These are phyloP conservation scores for Enoplolaimus lenunculus DNA, from an alignment of 2,888 invertebrate species.

Conservation along the genomic window DNA sequence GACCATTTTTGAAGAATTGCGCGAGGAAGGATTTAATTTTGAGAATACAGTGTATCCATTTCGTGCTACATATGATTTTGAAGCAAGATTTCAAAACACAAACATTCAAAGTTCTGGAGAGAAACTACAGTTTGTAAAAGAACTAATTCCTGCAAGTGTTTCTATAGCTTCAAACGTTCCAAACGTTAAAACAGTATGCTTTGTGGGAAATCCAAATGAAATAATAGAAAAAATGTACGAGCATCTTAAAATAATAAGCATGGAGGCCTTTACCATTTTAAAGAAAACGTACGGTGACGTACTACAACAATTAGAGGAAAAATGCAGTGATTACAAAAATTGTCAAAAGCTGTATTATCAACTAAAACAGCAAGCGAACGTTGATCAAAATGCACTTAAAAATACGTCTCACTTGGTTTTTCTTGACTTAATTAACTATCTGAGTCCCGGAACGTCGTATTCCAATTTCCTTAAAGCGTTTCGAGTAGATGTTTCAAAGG, in stretches of 20 bases:
- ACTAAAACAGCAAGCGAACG: neutral
- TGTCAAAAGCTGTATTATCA: neutral
- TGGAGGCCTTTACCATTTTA: neutral
- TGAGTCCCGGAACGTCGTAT: neutral
- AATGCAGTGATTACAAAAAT: neutral
- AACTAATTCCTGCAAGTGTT: neutral
- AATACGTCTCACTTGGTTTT: neutral
- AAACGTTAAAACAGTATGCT: neutral
- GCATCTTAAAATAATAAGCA: neutral
- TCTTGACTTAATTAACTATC: neutral
- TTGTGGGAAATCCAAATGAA: neutral
- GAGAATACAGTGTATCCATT: neutral
- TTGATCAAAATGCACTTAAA: no score
- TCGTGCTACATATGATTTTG: constrained; percentile 3
- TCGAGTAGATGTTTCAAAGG: neutral
- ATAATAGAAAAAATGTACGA: neutral
- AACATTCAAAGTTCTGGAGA: neutral
- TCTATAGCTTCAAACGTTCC: neutral
- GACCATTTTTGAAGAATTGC: neutral
- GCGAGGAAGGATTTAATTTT: neutral
- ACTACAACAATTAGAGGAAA: neutral
- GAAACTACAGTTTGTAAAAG: neutral
- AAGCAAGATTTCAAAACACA: neutral
- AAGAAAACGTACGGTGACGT: neutral
- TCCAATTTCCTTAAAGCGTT: neutral